These are phyloP conservation scores for Odontocerum albicorne DNA, from an alignment of 2,888 invertebrate genomes.

Conservation along the genomic window DNA sequence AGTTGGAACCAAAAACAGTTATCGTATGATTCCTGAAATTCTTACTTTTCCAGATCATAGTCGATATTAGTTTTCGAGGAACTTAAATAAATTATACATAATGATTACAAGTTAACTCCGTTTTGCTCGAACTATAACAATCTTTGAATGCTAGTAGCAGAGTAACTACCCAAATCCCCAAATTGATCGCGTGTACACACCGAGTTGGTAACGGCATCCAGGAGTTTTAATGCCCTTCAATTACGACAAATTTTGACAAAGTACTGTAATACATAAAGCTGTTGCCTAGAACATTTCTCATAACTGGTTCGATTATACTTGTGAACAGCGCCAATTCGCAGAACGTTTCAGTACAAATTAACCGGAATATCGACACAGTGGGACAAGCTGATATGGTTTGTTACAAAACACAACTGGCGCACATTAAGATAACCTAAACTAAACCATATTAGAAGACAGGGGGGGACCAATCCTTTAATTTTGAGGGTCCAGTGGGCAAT, in stretches of 20 bases:
- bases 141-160: too few species aligned
- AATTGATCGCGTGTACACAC: background rate
- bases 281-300: conserved; percentile 19
- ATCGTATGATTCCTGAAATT: too few species aligned
- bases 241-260: conserved; percentile 21
- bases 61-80: too few species aligned
- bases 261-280: conserved; percentile 17
- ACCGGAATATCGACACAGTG: conserved; percentile 14
- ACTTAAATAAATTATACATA: too few species aligned
- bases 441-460: too few species aligned
- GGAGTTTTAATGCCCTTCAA: conserved; percentile 24
- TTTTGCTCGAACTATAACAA: too few species aligned
- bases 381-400: background rate
- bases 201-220: conserved; percentile 1
- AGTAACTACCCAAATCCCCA: background rate
- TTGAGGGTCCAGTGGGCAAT: too few species aligned
- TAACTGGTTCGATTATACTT: conserved; percentile 19
- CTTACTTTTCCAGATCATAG: too few species aligned
- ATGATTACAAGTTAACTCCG: too few species aligned
- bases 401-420: conserved; percentile 1
- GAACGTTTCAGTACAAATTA: conserved; percentile 26
- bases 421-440: background rate
- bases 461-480: too few species aligned
- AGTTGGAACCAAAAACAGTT: too few species aligned
- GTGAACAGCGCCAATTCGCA: conserved; percentile 17